Evolutionary conservation across 1,140 invertebrate species (phyloP).

Genomic region (Armadillidium nasatum): DNA sequence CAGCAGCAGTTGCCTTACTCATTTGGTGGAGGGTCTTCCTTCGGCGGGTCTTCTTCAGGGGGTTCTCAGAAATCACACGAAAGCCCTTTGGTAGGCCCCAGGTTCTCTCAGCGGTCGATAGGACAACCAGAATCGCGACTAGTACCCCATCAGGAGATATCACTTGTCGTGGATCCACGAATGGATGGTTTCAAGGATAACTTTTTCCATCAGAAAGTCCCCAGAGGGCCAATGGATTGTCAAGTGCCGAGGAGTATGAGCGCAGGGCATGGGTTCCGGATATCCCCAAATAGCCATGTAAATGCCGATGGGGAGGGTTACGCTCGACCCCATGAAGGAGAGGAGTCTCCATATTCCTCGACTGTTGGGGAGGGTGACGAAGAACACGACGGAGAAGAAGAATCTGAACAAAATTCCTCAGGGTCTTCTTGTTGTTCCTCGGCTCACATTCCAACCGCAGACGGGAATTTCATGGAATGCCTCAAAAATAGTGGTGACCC

Average conservation of each 20-base stretch:
- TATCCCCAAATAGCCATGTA: background rate
- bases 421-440: background rate
- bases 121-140: background rate
- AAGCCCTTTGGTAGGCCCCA: background rate
- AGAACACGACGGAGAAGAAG: background rate
- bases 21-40: background rate
- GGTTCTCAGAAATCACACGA: constrained; percentile 2
- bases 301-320: background rate
- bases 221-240: background rate
- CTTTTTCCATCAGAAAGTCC: background rate
- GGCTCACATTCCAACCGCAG: background rate
- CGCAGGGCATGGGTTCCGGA: background rate
- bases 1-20: constrained; percentile 4
- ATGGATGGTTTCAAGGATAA: background rate
- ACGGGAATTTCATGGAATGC: background rate
- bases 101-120: background rate
- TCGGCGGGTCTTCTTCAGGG: background rate
- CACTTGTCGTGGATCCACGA: background rate
- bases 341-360: background rate
- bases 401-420: background rate
- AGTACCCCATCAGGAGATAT: background rate
- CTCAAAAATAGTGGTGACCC: background rate
- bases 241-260: constrained; percentile 4
- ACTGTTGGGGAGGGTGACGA: background rate
- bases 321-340: background rate